Evolutionary conservation across 53 echinoderm and acorn worm genomes (phyloP), one percentile per base, ranked within the genome.

Genomic region (Henricia sp.): DNA sequence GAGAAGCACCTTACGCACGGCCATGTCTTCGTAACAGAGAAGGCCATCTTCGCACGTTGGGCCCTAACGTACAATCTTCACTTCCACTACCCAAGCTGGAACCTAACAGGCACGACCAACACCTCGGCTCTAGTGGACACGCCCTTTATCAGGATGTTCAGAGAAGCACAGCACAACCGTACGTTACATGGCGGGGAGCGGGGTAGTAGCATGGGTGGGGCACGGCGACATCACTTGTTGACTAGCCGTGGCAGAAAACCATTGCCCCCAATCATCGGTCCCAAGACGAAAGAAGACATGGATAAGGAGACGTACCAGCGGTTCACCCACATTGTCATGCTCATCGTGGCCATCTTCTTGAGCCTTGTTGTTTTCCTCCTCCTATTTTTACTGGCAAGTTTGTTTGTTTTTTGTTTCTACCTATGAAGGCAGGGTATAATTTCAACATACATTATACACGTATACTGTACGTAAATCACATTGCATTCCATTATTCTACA

Each of bases 241-340:
- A 71, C 60, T 29, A 78, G 64, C 46, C 78, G 85, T 52, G 75
- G 84, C 37, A 82, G 73, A 54, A 89, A 91, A 51, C 87, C 90
- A 84, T 85, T 84, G 4, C 87, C 93, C 12, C 32, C 77, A 16
- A 48, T 91, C 28, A 83, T 95, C 50, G 95, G 95, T 0, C 95
- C 95, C 38, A 95, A 95, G 85, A 90, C 92, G 17, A 90, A 90
- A 75, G 95, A 92, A 67, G 92, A 95, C 40, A 48, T 88, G 26
- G 95, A 95, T 82, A 92, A 92, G 86, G 95, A 95, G 90, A 92
- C 90, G 74, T 95, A 95, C 68, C 95, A 95, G 90, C 92, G 92
- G 70, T 86, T 95, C 67, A 95, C 95, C 38, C 95, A 95, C 43
- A 92, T 90, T 39, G 92, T 95, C 74, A 95, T 95, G 95, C 92